phyloP scores from a whole-genome alignment of 2,888 invertebrate genomes.

The Tipula helvola region DNA sequence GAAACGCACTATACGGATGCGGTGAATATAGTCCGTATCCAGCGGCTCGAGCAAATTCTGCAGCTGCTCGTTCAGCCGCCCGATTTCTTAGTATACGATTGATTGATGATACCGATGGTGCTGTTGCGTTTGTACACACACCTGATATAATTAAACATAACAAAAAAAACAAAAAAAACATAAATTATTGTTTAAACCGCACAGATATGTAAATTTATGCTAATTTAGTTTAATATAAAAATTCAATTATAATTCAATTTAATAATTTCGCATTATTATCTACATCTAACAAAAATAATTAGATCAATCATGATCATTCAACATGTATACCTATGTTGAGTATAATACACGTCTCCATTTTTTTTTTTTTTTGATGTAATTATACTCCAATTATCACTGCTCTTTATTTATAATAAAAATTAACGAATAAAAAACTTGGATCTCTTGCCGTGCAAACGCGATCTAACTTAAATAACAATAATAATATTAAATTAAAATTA shows the following conservation, averaged over 20 bases:
- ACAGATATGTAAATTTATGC: neutral
- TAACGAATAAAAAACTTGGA: conserved; percentile 1
- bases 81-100: conserved; percentile 91
- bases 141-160: conserved; percentile 41
- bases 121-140: conserved; percentile 88
- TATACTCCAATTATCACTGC: conserved; percentile 6
- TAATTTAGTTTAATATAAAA: neutral
- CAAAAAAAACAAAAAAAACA: neutral
- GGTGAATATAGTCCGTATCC: conserved; percentile 78
- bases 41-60: conserved; percentile 86
- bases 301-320: conserved; percentile 6
- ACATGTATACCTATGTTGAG: neutral
- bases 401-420: conserved; percentile 6
- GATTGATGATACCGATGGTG: conserved; percentile 94
- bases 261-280: neutral
- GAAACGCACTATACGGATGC: conserved; percentile 53
- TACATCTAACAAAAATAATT: neutral
- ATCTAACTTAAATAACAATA: conserved; percentile 9
- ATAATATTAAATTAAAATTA: conserved; percentile 5
- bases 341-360: neutral
- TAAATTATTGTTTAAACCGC: neutral
- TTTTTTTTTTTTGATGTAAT: neutral
- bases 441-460: conserved; percentile 6
- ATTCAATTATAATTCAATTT: conserved; percentile 4
- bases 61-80: conserved; percentile 91